These are phyloP conservation scores for Enteromius afrohamiltoni DNA, from an alignment of 2,797 vertebrate species.

Conservation along the genomic window DNA sequence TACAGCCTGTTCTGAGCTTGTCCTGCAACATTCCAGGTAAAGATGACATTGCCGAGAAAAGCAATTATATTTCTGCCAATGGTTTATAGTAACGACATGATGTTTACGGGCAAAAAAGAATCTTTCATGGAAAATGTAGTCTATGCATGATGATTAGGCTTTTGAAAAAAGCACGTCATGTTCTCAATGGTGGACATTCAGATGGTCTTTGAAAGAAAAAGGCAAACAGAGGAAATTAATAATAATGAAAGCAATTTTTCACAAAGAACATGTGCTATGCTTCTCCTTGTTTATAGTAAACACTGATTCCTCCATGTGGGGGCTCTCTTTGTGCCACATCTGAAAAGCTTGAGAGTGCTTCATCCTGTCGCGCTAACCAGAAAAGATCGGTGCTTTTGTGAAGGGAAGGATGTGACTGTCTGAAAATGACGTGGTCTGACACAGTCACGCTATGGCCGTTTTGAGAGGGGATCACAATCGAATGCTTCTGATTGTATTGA, in stretches of 20 bases:
- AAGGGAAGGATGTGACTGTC: constrained; percentile 13
- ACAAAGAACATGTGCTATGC: constrained; percentile 8
- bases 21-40: constrained; percentile 36
- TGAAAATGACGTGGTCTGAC: constrained; percentile 4
- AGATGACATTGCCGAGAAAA: background rate
- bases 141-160: background rate
- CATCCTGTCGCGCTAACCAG: constrained; percentile 35
- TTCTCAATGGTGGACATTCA: background rate
- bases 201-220: background rate
- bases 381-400: constrained; percentile 11
- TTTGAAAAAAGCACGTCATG: background rate
- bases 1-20: constrained; percentile 1
- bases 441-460: constrained; percentile 16
- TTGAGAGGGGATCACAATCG: background rate
- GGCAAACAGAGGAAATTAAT: constrained; percentile 2
- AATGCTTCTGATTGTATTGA: constrained; percentile 4
- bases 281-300: constrained; percentile 20
- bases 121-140: background rate
- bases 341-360: constrained; percentile 22
- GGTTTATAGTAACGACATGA: background rate
- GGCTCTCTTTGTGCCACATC: constrained; percentile 26
- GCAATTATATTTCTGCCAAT: background rate
- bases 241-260: constrained; percentile 17
- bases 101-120: background rate
- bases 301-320: constrained; percentile 9